phyloP scores from a whole-genome alignment of 2,113 vertebrate genomes.

The Tychaedon coryphoeus region DNA sequence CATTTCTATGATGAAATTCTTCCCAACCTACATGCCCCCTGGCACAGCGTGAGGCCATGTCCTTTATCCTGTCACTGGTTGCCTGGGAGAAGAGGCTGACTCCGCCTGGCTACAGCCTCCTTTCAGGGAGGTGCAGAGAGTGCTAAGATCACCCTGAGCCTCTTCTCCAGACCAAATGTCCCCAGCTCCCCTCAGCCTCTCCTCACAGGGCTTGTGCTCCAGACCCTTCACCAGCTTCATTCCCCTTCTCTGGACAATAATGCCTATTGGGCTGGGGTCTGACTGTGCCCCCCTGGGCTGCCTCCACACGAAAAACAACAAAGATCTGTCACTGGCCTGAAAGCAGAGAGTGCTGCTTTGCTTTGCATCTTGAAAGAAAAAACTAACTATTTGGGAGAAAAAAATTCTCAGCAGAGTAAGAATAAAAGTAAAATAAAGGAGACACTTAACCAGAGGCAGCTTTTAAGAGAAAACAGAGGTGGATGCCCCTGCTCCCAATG shows the following conservation, averaged over 20 bases:
- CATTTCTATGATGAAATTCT: background rate
- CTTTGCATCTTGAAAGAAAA: background rate
- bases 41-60: background rate
- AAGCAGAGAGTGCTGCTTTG: background rate
- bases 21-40: background rate
- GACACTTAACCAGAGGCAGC: background rate
- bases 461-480: background rate
- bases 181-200: background rate
- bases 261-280: accelerated
- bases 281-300: background rate
- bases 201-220: background rate
- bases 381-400: background rate
- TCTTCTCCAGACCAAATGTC: background rate
- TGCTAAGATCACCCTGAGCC: background rate
- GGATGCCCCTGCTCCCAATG: accelerated
- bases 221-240: background rate
- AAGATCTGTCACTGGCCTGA: background rate
- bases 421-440: background rate
- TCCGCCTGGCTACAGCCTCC: accelerated
- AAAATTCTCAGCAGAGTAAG: background rate
- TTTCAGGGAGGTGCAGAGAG: background rate
- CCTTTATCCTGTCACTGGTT: background rate
- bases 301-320: background rate
- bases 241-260: background rate
- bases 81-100: background rate